phyloP scores from a whole-genome alignment of 2,797 vertebrate genomes.

The Lindbergichthys nudifrons region DNA sequence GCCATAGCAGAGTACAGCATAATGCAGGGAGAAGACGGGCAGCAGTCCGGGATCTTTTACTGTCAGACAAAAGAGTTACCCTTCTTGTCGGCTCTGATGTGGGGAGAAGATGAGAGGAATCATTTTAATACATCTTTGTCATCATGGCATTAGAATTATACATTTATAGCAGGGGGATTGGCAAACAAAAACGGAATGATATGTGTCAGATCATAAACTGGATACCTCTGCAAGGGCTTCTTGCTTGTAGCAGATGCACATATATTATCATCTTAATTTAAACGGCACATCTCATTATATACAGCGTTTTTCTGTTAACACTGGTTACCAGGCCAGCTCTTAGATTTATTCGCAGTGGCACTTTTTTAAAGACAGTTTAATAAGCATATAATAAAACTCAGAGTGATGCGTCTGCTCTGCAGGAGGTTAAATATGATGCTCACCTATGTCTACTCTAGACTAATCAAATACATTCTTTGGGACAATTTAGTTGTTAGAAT shows the following conservation, averaged over 20 bases:
- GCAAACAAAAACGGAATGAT: not conserved
- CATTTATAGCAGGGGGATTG: not conserved
- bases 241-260: not conserved
- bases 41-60: slow-evolving; percentile 18
- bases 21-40: slow-evolving; percentile 18
- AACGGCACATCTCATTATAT: not conserved
- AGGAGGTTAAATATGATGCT: not conserved
- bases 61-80: slow-evolving; percentile 66
- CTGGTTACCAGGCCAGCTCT: not conserved
- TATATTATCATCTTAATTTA: not conserved
- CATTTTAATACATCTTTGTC: not conserved
- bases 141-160: not conserved
- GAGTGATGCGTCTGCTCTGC: not conserved
- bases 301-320: not conserved
- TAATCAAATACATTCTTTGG: too few relatives aligned
- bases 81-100: slow-evolving; percentile 61
- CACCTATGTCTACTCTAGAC: too few relatives aligned
- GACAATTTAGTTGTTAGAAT: too few relatives aligned
- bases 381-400: slow-evolving; percentile 6
- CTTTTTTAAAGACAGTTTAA: not conserved
- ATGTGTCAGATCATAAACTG: slow-evolving; percentile 3
- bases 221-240: too few relatives aligned
- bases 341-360: not conserved
- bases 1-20: slow-evolving; percentile 44
- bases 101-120: slow-evolving; percentile 14